Evolutionary conservation across 1,140 invertebrate species (phyloP).

Genomic region (Cardiocondyla obscurior): DNA sequence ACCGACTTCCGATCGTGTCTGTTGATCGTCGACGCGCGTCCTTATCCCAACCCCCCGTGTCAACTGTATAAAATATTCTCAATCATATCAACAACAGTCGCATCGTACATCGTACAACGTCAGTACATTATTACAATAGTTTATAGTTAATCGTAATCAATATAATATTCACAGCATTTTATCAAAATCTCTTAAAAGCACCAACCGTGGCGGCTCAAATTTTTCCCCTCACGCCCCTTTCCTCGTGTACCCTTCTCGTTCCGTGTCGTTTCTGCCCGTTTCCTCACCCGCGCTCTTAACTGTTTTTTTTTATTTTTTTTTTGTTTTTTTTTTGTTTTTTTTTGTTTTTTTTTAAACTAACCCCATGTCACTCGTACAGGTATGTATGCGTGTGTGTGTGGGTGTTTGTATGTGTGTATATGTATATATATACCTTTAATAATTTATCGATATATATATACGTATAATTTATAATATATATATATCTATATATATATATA

Average conservation of each 20-base stretch:
- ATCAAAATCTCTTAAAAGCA: slow-evolving; percentile 84
- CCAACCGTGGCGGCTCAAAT: slow-evolving; percentile 80
- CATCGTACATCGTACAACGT: slow-evolving; percentile 82
- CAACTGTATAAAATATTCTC: slow-evolving; percentile 84
- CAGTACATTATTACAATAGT: slow-evolving; percentile 83
- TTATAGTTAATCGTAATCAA: slow-evolving; percentile 82
- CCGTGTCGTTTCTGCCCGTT: slow-evolving; percentile 11
- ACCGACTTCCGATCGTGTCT: slow-evolving; percentile 8
- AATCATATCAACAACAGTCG: slow-evolving; percentile 84
- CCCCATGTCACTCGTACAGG: slow-evolving; percentile 55
- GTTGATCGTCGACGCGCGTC: slow-evolving; percentile 31
- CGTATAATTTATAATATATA: slow-evolving; percentile 59
- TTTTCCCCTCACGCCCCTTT: slow-evolving; percentile 34
- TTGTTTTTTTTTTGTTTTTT: slow-evolving; percentile 42
- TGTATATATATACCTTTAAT: slow-evolving; percentile 70
- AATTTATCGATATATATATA: slow-evolving; percentile 70
- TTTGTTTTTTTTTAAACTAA: slow-evolving; percentile 33
- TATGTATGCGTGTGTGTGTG: slow-evolving; percentile 19
- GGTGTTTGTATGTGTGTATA: slow-evolving; percentile 22
- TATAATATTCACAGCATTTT: slow-evolving; percentile 84
- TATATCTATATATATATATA: slow-evolving; percentile 55
- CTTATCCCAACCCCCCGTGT: slow-evolving; percentile 63
- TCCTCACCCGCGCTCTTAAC: too few relatives aligned
- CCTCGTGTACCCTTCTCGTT: slow-evolving; percentile 27
- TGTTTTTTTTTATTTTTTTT: too few relatives aligned